Conservation (phyloP, 2,888 invertebrate species). For the Ectemnius cavifrons region DNA sequence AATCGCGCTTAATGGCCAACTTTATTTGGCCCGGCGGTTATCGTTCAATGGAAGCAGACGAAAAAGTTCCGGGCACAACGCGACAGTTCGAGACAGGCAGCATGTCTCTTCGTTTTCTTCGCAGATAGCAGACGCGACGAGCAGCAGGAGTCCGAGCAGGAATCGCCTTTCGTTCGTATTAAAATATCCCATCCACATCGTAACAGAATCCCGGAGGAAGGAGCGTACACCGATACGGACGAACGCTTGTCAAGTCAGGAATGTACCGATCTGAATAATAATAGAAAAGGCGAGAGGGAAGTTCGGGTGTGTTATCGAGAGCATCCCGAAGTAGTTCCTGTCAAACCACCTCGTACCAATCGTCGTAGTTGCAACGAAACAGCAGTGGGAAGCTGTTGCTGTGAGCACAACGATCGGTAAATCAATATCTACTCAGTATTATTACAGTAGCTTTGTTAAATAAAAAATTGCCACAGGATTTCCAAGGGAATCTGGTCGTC, state of each 20-base stretch:
- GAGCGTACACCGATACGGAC: not conserved
- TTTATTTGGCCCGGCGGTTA: no score
- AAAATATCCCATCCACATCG: slow-evolving; percentile 13
- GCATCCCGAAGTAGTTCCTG: slow-evolving; percentile 5
- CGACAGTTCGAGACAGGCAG: not conserved
- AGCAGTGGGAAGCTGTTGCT: not conserved
- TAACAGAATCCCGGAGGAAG: not conserved
- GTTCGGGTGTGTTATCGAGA: not conserved
- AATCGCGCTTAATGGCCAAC: not conserved
- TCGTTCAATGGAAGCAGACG: not conserved
- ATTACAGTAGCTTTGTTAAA: not conserved
- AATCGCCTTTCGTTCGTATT: slow-evolving; percentile 14
- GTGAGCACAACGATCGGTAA: slow-evolving; percentile 1
- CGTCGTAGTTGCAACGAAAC: slow-evolving; percentile 11
- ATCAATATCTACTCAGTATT: not conserved
- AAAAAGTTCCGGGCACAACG: not conserved
- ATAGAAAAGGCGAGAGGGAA: not conserved
- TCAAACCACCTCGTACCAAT: not conserved
- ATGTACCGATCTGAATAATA: slow-evolving; percentile 15
- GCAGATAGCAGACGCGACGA: not conserved
- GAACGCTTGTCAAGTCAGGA: not conserved
- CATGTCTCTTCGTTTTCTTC: not conserved
- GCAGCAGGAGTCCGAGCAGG: not conserved
- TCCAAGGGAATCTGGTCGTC: slow-evolving; percentile 25
- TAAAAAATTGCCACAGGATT: not conserved